A percentile compares a stretch with the other conserved stretches of the same genome.
These are phyloP conservation scores for Crypturellus tataupa DNA, from an alignment of 2,797 vertebrate genomes.

Conservation along the genomic window DNA sequence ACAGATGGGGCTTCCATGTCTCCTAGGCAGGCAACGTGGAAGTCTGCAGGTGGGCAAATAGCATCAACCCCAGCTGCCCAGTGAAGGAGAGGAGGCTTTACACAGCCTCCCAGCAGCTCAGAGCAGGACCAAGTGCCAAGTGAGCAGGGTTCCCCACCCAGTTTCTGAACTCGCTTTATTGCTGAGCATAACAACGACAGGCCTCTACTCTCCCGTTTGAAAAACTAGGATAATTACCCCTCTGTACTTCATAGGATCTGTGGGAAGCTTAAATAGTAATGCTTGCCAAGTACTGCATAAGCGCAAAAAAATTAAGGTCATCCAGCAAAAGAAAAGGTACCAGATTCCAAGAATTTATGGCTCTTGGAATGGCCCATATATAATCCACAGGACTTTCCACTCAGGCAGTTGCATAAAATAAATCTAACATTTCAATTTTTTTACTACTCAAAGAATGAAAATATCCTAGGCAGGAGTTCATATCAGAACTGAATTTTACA, in stretches of 20 bases:
- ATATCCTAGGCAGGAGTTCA: background rate
- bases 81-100: background rate
- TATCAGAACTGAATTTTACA: background rate
- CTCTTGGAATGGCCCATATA: background rate
- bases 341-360: slow-evolving; percentile 1
- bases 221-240: slow-evolving; percentile 49
- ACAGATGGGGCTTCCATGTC: background rate
- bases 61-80: background rate
- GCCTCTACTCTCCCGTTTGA: background rate
- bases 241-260: background rate
- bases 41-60: background rate
- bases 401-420: background rate
- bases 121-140: background rate
- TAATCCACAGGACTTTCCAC: slow-evolving; percentile 3
- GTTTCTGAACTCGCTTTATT: slow-evolving; percentile 43
- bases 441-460: background rate
- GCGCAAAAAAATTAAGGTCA: slow-evolving; percentile 41
- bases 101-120: background rate
- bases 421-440: background rate
- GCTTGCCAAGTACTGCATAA: slow-evolving; percentile 34
- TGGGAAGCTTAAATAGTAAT: slow-evolving; percentile 34
- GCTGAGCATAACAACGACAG: background rate
- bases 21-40: background rate
- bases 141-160: background rate
- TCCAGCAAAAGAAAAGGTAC: background rate